A percentile compares a stretch with the other conserved stretches of the same genome.
Conservation (phyloP, 2,797 vertebrate genomes). For the Leptoclinus maculatus region DNA sequence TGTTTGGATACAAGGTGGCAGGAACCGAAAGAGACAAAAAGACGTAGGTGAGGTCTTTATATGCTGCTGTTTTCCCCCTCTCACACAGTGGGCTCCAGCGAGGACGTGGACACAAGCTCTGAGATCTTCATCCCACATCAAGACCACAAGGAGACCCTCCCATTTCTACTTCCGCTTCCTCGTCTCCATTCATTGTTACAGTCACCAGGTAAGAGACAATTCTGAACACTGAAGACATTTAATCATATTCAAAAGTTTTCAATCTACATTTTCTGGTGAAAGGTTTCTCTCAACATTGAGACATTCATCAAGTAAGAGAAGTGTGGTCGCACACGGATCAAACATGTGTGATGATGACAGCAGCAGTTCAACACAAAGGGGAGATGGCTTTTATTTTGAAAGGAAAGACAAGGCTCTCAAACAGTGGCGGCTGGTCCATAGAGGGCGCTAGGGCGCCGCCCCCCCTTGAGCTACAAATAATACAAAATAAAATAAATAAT, state of each 20-base stretch:
- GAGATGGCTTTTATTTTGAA: conserved; percentile 40
- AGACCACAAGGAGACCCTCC: conserved; percentile 23
- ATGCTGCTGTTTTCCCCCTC: not conserved
- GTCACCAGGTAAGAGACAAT: conserved; percentile 34
- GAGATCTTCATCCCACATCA: conserved; percentile 23
- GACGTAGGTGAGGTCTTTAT: not conserved
- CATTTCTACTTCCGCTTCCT: conserved; percentile 31
- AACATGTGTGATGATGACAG: not conserved
- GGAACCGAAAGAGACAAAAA: not conserved
- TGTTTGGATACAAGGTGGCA: not conserved
- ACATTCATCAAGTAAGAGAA: not conserved
- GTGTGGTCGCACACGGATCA: not conserved
- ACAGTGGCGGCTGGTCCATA: too few relatives aligned
- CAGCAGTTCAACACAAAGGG: not conserved
- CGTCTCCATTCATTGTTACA: conserved; percentile 6
- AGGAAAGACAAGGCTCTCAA: conserved; percentile 30
- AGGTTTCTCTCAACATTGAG: not conserved
- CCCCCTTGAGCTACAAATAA: too few relatives aligned
- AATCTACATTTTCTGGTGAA: not conserved
- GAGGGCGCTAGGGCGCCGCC: too few relatives aligned
- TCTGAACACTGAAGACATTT: not conserved
- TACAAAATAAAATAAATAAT: too few relatives aligned
- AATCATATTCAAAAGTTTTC: not conserved
- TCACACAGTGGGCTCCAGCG: conserved; percentile 33
- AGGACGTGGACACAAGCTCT: conserved; percentile 33